Evolutionary conservation across 2,888 invertebrate species (phyloP), one percentile per base, ranked within the genome.

Genomic region (Melanotus villosus): DNA sequence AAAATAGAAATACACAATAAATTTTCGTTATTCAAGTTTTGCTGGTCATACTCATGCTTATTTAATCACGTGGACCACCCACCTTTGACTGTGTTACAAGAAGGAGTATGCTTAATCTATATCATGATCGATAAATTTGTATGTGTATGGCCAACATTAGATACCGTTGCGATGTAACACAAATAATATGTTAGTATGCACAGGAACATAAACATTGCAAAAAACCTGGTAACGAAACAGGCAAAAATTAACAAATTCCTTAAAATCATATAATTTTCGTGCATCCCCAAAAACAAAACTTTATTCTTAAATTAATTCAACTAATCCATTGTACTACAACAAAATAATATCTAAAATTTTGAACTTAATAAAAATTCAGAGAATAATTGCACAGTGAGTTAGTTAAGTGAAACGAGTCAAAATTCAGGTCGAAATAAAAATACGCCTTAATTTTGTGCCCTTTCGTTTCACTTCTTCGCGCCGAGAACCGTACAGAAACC

Each of bases 71-170:
- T 41, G 18, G 45, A 45, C 45, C 45, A 45, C 45, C 45, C 7
- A 41, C 41, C 18, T 16, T 41, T 10, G 1, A 43, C 9, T 16
- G 7, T 19, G 4, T 43, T 43, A 43, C 43, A 45, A 38, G n/a
- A 38, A 38, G 38, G 2, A 36, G 2, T 19, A 18, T 43, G 16
- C 3, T 45, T 45, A 10, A 14, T 47, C 5, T 23, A 47, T 10
- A 10, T 26, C 7, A 23, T 6, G 1, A 1, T 38, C 6, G 23
- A 23, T 10, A 47, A 10, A 10, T 26, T 12, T 47, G 59, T 43
- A 60, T 60, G 47, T 47, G 45, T 45, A 60, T 60, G 59, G 34
- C 59, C 59, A 60, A 43, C 45, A 19, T 47, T 60, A 43, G 36
- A 57, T 36, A 36, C 57, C 19, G 36, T 38, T 57, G 19, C 43